phyloP scores from a whole-genome alignment of 2,888 invertebrate genomes.

The Drosophila imparisetae region DNA sequence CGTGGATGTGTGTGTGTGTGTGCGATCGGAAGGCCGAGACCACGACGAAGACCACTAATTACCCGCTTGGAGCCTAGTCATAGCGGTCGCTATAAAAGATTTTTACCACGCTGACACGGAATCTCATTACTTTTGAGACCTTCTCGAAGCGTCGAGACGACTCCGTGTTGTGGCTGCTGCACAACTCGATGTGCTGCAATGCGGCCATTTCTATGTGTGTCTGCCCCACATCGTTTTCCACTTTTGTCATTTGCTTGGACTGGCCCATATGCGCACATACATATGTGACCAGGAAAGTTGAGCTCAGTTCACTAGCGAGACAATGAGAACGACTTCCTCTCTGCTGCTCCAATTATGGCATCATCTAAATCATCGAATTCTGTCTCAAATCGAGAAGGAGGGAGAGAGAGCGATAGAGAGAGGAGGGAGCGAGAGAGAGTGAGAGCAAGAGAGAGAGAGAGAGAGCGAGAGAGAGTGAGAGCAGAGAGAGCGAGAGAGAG shows the following conservation, averaged over 20 bases:
- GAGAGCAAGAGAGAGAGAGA: neutral
- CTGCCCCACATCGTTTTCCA: constrained; percentile 2
- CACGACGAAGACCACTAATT: constrained; percentile 53
- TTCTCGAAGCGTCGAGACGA: constrained; percentile 11
- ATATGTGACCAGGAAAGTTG: constrained; percentile 14
- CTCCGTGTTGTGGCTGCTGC: constrained; percentile 21
- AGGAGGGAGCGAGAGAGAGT: neutral
- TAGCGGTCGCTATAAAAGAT: constrained; percentile 53
- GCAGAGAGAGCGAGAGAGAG: neutral
- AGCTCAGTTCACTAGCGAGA: constrained; percentile 14
- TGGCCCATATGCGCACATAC: neutral
- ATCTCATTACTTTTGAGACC: constrained; percentile 59
- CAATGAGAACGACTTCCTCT: constrained; percentile 45
- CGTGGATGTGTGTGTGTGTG: constrained; percentile 13
- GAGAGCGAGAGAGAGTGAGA: neutral
- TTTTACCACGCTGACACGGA: constrained; percentile 53
- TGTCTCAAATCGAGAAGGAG: neutral
- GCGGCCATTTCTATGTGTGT: constrained; percentile 2
- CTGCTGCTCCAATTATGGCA: constrained; percentile 6
- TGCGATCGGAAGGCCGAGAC: constrained; percentile 14
- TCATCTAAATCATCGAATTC: constrained; percentile 12
- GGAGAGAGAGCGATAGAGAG: fast-evolving
- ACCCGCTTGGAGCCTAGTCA: constrained; percentile 53
- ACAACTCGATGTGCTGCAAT: constrained; percentile 37
- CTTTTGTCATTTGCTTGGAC: constrained; percentile 34